Base-by-base conservation (phyloP, 2,113 vertebrate species). In the Rana temporaria region DNA sequence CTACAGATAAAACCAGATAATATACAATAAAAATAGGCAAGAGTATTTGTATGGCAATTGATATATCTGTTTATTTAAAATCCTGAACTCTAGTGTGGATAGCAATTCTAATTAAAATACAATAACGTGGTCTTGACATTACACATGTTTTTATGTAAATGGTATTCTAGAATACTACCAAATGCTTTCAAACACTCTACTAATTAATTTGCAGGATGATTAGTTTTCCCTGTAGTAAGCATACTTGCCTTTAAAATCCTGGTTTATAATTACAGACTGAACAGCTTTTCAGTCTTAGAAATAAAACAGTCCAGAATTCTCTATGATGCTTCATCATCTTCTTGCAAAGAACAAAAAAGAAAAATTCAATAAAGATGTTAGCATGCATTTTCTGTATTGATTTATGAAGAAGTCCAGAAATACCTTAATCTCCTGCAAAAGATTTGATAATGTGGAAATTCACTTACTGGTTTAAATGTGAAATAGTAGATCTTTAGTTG, bases 301-400 rank as follows among this genome's bases (percentile, higher is more conserved):
- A 65, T 66, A 74, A 82, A 75, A 82, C 59, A 67, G 20, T 30
- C n/a, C 18, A 42, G 38, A 74, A 82, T 75, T 65, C 30, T 32
- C 19, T 42, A 12, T 59, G 70, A 74, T 52, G 32, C 55, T 67
- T 75, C 53, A 67, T 68, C 80, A 67, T 68, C 80, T 74, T 30
- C 52, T 57, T 20, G 59, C 24, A 73, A 73, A 73, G 53, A 67
- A n/a, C n/a, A 78, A 79, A 78, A 75, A 52, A 82, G 75, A 75
- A 68, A 71, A 75, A 75, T 82, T 74, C 71, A 75, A 73, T 82
- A 82, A 82, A 75, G 60, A 75, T 82, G 80, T 82, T 75, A 75
- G 80, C 80, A 75, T 82, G 71, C 75, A 57, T 74, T 82, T 74
- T 75, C 57, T 59, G 24, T 82, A 82, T 82, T 82, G 80, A 82